Evolutionary conservation across 2,797 vertebrate species (phyloP), one percentile per base, ranked within the genome.

Genomic region (Hydrophis major): DNA sequence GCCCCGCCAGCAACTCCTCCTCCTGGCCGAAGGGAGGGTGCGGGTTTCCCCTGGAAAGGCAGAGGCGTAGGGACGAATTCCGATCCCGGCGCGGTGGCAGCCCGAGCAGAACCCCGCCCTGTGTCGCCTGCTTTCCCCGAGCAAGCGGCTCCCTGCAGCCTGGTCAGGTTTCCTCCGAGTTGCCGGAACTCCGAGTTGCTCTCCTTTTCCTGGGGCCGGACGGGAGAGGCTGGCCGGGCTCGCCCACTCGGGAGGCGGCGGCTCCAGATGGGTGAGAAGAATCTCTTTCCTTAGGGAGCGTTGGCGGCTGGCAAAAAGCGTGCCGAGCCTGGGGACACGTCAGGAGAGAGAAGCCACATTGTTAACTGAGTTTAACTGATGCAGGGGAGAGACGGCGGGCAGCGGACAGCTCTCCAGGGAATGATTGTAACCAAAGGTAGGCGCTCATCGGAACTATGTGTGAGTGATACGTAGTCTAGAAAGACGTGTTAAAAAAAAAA

Each of bases 81-180:
- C 74, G 4, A 37, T 53, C 69, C 89, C 47, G 57, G n/a, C n/a
- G 32, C 27, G 57, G 74, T 11, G 12, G 74, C 92, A 22, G 89
- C 78, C 86, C 16, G 47, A 42, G 28, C n/a, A 56, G 74, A 83
- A 56, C 92, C 53, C 89, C 92, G 56, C 92, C 88, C 88, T 93
- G 78, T 12, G 53, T 42, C 2, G n/a, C 7, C 14, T 50, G 83
- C 55, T 32, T 88, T 56, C 7, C 61, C 16, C 1, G 27, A 61
- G 20, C 10, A 55, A 50, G 89, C 37, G 14, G 56, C 20, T 88
- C 18, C 91, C 20, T 32, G 86, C 63, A 93, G 92, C 86, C 89
- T 89, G 63, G 89, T 22, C 56, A 88, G 50, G 50, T 53, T 56
- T 86, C n/a, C 47, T 6, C 28, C 3, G 32, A 59, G 69, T 55